Conservation (phyloP, 2,113 vertebrate genomes). For the Prionailurus bengalensis region DNA sequence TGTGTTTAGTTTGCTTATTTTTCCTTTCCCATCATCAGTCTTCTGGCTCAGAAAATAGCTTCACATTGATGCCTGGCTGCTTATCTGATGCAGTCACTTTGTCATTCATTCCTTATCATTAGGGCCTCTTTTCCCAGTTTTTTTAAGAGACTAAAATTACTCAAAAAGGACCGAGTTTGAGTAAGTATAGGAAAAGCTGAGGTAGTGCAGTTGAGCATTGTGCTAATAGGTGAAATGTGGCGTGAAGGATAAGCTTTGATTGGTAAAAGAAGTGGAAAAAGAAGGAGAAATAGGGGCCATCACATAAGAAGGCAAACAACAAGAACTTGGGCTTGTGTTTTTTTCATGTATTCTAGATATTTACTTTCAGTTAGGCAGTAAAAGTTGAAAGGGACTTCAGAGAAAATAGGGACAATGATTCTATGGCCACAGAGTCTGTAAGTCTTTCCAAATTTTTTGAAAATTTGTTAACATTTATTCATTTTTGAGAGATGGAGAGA, state of each 20-base stretch:
- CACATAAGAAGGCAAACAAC: not conserved
- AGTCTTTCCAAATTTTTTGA: not conserved
- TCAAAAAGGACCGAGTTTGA: not conserved
- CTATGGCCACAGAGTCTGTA: not conserved
- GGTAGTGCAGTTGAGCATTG: not conserved
- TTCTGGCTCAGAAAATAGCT: not conserved
- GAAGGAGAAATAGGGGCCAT: not conserved
- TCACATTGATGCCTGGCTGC: not conserved
- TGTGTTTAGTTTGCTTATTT: not conserved
- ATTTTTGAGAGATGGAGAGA: too few relatives aligned
- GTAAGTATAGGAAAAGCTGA: not conserved
- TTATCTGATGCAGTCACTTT: not conserved
- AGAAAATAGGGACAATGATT: not conserved
- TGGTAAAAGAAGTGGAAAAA: not conserved
- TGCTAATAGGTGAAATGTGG: not conserved
- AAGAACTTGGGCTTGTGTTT: not conserved
- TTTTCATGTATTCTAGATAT: not conserved
- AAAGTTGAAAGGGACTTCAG: not conserved
- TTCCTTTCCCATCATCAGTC: not conserved
- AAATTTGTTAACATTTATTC: too few relatives aligned
- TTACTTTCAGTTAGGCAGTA: not conserved
- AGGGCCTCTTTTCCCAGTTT: not conserved
- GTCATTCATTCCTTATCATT: not conserved
- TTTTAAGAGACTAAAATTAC: not conserved
- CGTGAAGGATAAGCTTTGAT: not conserved